Base-by-base conservation (phyloP, 2,888 invertebrate species). In the Limulus polyphemus region DNA sequence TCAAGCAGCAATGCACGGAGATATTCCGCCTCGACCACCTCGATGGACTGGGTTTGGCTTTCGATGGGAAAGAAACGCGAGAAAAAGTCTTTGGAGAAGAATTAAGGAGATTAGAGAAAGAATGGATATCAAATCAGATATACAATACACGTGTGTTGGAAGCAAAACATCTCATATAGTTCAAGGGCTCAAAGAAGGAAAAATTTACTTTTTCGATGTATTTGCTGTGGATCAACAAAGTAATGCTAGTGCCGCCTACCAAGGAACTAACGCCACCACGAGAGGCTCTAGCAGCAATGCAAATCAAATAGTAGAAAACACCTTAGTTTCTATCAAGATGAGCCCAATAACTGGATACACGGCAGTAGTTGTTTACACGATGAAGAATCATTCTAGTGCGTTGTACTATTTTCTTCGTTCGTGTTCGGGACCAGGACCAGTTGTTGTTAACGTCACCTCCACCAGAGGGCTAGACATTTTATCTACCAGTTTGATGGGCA, bases 171-270 rank as follows among this genome's bases (percentile, higher is more conserved):
- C 78, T 68, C 79, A 79, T 71, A 79, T 79, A 11, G 73, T 81
- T 61, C 74, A 75, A 50, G 75, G 79, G 63, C 72, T 81, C 46
- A 74, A 75, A 60, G 76, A 77, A 48, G 79, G 79, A 32, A 75
- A 72, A 67, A 73, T 73, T 47, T 83, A 83, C 71, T 79, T 77
- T 71, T 77, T 82, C 60, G 79, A 81, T 71, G 75, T 83, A 16
- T 83, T 81, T 72, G 80, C 80, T 3, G 75, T 79, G 32, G 79
- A 82, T 69, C 75, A 72, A 55, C 73, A 75, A 52, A 79, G 81
- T 9, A 80, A 81, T 67, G 74, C 79, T 49, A 80, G 79, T 13
- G 79, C 79, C 64, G 77, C 78, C 0, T 81, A 80, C 68, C 78
- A 76, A 14, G 77, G 78, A 10, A 73, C 75, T 4, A 73, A 47